A percentile compares a stretch with the other conserved stretches of the same genome.
Conservation (phyloP, 2,888 invertebrate genomes). For the Chrysodeixis includens region DNA sequence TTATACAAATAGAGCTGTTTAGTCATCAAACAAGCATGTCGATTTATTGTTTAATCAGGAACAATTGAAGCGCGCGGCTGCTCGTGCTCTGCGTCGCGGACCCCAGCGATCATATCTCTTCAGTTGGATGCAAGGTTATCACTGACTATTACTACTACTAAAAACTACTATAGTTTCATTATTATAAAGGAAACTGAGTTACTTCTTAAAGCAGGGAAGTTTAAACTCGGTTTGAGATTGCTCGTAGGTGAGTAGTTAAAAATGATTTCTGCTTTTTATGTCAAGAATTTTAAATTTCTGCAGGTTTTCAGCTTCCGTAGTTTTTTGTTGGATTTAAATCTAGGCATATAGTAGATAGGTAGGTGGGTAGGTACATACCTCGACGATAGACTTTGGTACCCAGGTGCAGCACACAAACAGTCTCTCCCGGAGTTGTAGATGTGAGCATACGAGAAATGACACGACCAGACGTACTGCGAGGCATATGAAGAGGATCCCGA, state of each 20-base stretch:
- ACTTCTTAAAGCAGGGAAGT: neutral
- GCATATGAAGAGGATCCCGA: constrained; percentile 76
- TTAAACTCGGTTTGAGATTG: constrained; percentile 13
- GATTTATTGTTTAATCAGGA: constrained; percentile 1
- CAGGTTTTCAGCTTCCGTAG: too few species aligned
- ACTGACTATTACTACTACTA: neutral
- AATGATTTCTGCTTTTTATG: too few species aligned
- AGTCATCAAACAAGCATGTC: neutral
- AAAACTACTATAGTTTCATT: neutral
- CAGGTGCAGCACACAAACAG: constrained; percentile 91
- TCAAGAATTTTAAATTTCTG: too few species aligned
- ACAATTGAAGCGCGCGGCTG: constrained; percentile 1
- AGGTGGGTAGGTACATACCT: constrained; percentile 77
- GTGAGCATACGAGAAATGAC: constrained; percentile 75
- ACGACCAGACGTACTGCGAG: constrained; percentile 71
- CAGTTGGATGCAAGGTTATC: neutral
- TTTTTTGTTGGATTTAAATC: too few species aligned
- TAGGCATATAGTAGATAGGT: too few species aligned
- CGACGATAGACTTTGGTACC: constrained; percentile 93
- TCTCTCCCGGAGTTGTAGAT: constrained; percentile 89
- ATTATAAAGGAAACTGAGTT: neutral
- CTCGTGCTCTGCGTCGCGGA: neutral
- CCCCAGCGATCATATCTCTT: neutral
- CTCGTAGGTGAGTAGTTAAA: constrained; percentile 28
- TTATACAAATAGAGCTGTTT: neutral